phyloP scores from a whole-genome alignment of 1,140 invertebrate species.

The Varroa destructor region DNA sequence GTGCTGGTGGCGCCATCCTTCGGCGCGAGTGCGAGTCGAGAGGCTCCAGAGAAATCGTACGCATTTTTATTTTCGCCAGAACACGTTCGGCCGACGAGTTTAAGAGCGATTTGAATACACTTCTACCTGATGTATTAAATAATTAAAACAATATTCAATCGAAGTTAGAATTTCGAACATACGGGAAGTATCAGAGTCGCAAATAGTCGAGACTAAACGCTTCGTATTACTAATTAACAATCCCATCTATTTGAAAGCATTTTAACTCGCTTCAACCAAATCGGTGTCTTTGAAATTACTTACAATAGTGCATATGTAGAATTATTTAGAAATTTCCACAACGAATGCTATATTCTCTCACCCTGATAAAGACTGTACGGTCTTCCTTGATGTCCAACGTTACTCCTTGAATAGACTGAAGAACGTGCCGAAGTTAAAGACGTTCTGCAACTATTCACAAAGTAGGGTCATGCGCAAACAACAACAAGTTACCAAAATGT shows the following conservation, averaged over 20 bases:
- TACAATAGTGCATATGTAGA: too few relatives aligned
- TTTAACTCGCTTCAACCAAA: too few relatives aligned
- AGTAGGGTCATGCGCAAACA: too few relatives aligned
- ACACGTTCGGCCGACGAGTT: constrained; percentile 18
- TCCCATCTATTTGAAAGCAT: too few relatives aligned
- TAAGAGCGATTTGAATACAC: constrained; percentile 1
- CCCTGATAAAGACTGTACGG: constrained; percentile 26
- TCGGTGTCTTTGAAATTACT: too few relatives aligned
- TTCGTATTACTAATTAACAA: too few relatives aligned
- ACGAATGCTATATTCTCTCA: not conserved
- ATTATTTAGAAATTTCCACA: not conserved
- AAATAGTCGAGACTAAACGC: not conserved
- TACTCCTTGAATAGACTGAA: not conserved
- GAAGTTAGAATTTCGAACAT: not conserved
- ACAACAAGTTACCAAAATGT: too few relatives aligned
- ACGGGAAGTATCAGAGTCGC: not conserved
- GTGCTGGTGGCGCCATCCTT: not conserved
- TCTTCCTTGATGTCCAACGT: not conserved
- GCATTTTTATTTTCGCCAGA: constrained; percentile 9
- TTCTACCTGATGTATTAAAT: not conserved
- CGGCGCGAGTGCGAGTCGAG: constrained; percentile 2
- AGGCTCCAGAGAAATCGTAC: constrained; percentile 11
- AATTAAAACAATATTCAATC: not conserved
- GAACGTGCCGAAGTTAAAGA: constrained; percentile 8
- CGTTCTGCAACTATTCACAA: not conserved